Conservation (phyloP, 2,113 vertebrate species). For the Xenus cinereus region DNA sequence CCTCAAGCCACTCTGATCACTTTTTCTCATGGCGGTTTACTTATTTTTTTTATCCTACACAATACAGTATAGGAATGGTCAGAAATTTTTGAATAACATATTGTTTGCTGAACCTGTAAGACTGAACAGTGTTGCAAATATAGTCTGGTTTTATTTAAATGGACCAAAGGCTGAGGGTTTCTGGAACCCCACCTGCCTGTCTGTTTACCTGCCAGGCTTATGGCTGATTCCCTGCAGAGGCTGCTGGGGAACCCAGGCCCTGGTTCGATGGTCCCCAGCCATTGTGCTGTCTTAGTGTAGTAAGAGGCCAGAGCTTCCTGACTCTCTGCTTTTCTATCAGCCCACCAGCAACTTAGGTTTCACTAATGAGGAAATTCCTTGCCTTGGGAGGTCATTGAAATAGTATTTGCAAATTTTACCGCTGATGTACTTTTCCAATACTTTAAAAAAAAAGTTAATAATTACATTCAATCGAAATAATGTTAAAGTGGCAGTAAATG, state of each 20-base stretch:
- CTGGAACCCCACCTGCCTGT: neutral
- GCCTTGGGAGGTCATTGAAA: neutral
- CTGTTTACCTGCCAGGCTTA: neutral
- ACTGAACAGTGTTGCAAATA: neutral
- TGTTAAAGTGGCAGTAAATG: neutral
- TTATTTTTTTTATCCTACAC: neutral
- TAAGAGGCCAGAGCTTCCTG: neutral
- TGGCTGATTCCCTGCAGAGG: neutral
- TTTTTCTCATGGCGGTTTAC: neutral
- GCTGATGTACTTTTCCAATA: neutral
- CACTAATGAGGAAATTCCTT: neutral
- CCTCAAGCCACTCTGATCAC: neutral
- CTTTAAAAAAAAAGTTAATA: neutral
- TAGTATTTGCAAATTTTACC: neutral
- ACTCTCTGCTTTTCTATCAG: neutral
- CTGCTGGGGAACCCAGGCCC: neutral
- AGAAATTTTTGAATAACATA: neutral
- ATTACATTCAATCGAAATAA: neutral
- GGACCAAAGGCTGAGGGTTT: neutral
- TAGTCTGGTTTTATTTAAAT: neutral
- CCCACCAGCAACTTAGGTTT: neutral
- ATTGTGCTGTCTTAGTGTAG: accelerated
- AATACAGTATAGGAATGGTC: neutral
- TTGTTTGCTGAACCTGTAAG: neutral
- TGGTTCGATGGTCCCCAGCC: neutral